These are phyloP conservation scores for Tachystola acroxantha DNA, from an alignment of 2,888 invertebrate species.

Conservation along the genomic window DNA sequence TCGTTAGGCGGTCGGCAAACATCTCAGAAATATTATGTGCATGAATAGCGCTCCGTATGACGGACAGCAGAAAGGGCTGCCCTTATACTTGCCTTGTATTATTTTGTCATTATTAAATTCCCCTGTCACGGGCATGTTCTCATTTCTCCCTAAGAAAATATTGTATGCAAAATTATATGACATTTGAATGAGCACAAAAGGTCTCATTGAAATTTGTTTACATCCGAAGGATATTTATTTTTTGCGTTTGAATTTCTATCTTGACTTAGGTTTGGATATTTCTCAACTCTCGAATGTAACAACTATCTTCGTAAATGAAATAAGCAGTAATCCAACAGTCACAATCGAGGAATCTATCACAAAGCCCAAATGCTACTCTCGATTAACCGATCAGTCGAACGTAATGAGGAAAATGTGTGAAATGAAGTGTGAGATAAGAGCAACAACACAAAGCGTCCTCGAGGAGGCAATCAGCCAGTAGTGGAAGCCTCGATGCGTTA, in stretches of 20 bases:
- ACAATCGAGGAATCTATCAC: conserved; percentile 13
- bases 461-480: conserved; percentile 52
- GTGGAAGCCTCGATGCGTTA: conserved; percentile 50
- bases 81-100: conserved; percentile 75
- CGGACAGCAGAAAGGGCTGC: conserved; percentile 75
- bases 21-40: conserved; percentile 72
- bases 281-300: not conserved
- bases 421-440: conserved; percentile 61
- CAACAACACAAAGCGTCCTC: conserved; percentile 50
- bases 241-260: conserved; percentile 3
- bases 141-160: conserved; percentile 73
- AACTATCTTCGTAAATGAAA: not conserved
- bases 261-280: not conserved
- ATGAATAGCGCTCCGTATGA: conserved; percentile 74
- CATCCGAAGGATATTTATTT: conserved; percentile 31
- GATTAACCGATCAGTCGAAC: conserved; percentile 37
- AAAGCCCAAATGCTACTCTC: conserved; percentile 26
- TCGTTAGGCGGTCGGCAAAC: conserved; percentile 67
- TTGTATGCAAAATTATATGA: conserved; percentile 79
- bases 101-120: conserved; percentile 79
- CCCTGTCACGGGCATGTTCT: conserved; percentile 67
- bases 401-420: conserved; percentile 52
- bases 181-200: conserved; percentile 74
- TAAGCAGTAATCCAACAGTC: not conserved
- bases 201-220: conserved; percentile 59